phyloP scores from a whole-genome alignment of 2,113 vertebrate species.

The Sceloporus tristichus region DNA sequence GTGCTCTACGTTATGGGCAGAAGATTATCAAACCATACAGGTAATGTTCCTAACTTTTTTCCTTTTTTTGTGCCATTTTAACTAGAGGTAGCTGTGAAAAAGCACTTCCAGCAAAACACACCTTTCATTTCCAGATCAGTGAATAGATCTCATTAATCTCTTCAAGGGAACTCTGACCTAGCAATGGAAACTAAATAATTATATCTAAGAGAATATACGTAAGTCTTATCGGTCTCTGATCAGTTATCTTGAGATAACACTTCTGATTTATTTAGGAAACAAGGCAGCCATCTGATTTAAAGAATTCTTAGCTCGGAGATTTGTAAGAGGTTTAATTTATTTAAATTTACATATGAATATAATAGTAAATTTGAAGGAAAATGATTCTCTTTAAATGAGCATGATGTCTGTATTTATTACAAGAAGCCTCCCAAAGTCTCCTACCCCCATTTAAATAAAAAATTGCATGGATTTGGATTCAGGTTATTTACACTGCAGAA shows the following conservation, averaged over 20 bases:
- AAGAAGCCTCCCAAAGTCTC: neutral
- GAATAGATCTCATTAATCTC: neutral
- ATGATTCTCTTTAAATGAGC: neutral
- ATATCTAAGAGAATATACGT: neutral
- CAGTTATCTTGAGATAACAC: neutral
- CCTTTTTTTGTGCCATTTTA: neutral
- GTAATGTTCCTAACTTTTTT: constrained; percentile 70
- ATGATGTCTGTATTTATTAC: neutral
- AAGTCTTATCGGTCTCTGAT: neutral
- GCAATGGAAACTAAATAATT: neutral
- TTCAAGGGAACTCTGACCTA: no score
- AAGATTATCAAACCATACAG: constrained; percentile 92
- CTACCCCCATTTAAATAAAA: no score
- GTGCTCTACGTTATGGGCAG: constrained; percentile 88
- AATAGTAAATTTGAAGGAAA: neutral
- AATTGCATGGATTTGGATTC: no score
- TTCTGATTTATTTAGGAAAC: constrained; percentile 4
- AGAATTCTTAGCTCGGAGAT: neutral
- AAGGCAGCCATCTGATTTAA: neutral
- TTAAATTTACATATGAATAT: neutral
- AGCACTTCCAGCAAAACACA: neutral
- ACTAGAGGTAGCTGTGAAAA: neutral
- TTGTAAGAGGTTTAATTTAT: neutral
- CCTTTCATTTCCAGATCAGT: neutral
- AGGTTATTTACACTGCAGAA: no score